A percentile compares a stretch with the other conserved stretches of the same genome.
phyloP scores from a whole-genome alignment of 2,888 invertebrate genomes.

The Harpalus rubripes region DNA sequence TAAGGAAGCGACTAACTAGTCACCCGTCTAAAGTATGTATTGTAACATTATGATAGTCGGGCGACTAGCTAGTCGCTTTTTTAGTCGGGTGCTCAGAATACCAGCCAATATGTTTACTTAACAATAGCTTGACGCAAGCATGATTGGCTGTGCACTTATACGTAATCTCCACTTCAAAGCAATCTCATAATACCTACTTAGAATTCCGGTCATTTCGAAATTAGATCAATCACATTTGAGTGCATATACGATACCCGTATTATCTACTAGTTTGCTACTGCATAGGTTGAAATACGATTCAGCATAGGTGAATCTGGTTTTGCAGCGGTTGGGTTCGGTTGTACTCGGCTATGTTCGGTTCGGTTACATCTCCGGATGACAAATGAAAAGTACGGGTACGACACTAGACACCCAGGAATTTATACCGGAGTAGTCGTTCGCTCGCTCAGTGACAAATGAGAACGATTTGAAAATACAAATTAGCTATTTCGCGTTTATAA shows the following conservation, averaged over 20 bases:
- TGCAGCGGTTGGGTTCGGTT: neutral
- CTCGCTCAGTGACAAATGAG: constrained; percentile 51
- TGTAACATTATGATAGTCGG: too few species aligned
- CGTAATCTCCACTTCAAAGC: neutral
- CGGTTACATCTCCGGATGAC: constrained; percentile 24
- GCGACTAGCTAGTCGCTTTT: too few species aligned
- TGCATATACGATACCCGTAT: neutral
- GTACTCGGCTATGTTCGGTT: constrained; percentile 6
- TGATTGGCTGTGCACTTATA: neutral
- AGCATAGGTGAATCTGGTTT: constrained; percentile 1
- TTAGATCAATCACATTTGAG: constrained; percentile 9
- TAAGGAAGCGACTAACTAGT: too few species aligned
- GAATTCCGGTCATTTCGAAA: constrained; percentile 16
- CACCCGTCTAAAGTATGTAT: too few species aligned
- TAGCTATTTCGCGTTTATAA: constrained; percentile 58
- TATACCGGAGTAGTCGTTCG: constrained; percentile 23
- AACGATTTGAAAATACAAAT: constrained; percentile 57
- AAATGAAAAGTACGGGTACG: constrained; percentile 42
- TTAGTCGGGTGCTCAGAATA: too few species aligned
- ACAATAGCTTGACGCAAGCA: too few species aligned
- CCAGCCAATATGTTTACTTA: too few species aligned
- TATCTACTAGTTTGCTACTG: neutral
- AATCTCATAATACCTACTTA: neutral
- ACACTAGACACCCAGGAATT: constrained; percentile 27
- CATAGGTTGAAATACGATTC: neutral